Conservation (phyloP, 1,140 invertebrate genomes). For the Camponotus floridanus region DNA sequence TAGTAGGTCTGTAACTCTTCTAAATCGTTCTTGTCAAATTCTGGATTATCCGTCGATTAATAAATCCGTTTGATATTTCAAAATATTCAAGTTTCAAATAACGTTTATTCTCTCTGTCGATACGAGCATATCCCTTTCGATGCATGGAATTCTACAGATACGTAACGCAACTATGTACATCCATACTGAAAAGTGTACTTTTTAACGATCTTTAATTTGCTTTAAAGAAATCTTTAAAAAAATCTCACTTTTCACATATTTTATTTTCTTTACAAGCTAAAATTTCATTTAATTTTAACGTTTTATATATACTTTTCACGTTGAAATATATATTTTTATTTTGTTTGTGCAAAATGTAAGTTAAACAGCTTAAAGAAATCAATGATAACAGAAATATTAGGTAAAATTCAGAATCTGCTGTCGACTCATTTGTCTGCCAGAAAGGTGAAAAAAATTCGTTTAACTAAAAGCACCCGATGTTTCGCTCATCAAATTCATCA, state of each 20-base stretch:
- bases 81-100: neutral
- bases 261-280: neutral
- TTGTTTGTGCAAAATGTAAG: neutral
- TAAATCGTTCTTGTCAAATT: neutral
- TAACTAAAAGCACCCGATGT: slow-evolving; percentile 5
- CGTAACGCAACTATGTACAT: neutral
- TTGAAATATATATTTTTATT: neutral
- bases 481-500: slow-evolving; percentile 37
- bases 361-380: neutral
- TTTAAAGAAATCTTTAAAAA: neutral
- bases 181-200: neutral
- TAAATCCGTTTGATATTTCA: neutral
- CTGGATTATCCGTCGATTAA: neutral
- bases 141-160: neutral
- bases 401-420: neutral
- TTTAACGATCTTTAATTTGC: neutral
- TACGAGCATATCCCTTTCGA: neutral
- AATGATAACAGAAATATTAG: neutral
- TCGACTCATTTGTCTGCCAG: neutral
- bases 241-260: neutral
- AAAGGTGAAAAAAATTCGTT: slow-evolving; percentile 22
- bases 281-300: neutral
- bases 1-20: neutral
- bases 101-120: neutral
- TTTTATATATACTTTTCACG: neutral